These are phyloP conservation scores for Coranthus polyacanthus DNA, from an alignment of 2,797 vertebrate genomes.

Conservation along the genomic window DNA sequence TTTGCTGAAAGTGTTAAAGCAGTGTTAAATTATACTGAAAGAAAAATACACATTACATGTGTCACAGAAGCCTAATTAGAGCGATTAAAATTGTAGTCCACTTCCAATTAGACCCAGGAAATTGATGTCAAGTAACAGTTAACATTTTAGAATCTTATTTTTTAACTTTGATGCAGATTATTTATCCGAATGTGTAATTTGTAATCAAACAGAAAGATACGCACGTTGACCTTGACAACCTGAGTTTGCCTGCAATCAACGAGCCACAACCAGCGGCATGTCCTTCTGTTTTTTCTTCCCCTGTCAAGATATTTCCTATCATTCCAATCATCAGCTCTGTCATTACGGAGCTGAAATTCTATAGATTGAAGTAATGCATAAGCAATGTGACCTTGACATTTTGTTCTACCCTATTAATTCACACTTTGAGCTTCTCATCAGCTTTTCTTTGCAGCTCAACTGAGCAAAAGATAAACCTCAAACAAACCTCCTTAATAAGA, in stretches of 20 bases:
- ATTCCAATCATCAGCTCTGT: background rate
- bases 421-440: background rate
- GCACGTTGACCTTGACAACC: too few relatives aligned
- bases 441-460: conserved; percentile 8
- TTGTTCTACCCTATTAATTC: background rate
- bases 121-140: conserved; percentile 6
- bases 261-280: too few relatives aligned
- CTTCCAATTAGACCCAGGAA: conserved; percentile 32
- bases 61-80: conserved; percentile 20
- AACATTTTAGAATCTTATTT: background rate
- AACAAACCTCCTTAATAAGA: conserved; percentile 24
- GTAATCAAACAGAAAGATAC: too few relatives aligned
- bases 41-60: conserved; percentile 1
- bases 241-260: too few relatives aligned
- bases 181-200: too few relatives aligned
- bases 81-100: conserved; percentile 19
- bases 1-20: conserved; percentile 22
- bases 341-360: background rate
- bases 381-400: conserved; percentile 25
- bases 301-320: background rate
- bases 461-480: conserved; percentile 26
- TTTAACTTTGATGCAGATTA: too few relatives aligned
- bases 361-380: background rate
- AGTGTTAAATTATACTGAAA: background rate
- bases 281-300: background rate